phyloP scores from a whole-genome alignment of 37 sponge, comb jelly and placozoan genomes.

The Spongilla lacustris region DNA sequence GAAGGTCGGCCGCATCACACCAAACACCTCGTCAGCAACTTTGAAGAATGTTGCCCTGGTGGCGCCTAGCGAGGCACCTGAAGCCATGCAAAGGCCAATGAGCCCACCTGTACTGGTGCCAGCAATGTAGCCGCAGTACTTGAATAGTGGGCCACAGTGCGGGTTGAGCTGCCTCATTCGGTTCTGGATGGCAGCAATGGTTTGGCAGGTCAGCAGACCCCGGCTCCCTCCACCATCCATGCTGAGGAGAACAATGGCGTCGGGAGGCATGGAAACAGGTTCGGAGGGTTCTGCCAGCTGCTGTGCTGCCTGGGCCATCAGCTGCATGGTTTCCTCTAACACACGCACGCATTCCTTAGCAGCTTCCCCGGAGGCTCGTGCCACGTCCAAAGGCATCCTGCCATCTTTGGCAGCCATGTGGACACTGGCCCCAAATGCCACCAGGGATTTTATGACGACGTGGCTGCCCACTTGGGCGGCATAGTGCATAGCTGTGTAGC shows the following conservation, averaged over 20 bases:
- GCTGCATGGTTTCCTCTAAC: neutral
- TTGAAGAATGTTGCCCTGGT: conserved; percentile 9
- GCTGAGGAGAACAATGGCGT: conserved; percentile 45
- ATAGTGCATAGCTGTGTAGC: conserved; percentile 44
- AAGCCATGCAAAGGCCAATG: conserved; percentile 9
- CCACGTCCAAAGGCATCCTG: conserved; percentile 32
- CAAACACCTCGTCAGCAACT: conserved; percentile 20
- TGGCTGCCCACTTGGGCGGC: conserved; percentile 30
- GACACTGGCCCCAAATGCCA: conserved; percentile 55
- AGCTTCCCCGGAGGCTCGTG: neutral
- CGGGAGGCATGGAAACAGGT: neutral
- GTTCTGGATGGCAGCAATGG: conserved; percentile 30
- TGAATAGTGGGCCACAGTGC: conserved; percentile 5
- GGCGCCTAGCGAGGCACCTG: neutral
- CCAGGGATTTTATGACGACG: conserved; percentile 17
- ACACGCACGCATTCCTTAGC: conserved; percentile 6
- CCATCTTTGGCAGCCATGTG: neutral
- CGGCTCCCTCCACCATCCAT: conserved; percentile 76
- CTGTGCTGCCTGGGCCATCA: neutral
- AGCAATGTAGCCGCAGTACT: conserved; percentile 66
- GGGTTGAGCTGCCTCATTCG: conserved; percentile 43
- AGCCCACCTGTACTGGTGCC: conserved; percentile 76
- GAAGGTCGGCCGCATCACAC: neutral
- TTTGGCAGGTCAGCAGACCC: conserved; percentile 25
- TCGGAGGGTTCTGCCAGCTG: neutral